Percentiles rank a stretch among this genome's conserved stretches.
Evolutionary conservation across 2,113 vertebrate genomes (phyloP).

Genomic region (Morone saxatilis): DNA sequence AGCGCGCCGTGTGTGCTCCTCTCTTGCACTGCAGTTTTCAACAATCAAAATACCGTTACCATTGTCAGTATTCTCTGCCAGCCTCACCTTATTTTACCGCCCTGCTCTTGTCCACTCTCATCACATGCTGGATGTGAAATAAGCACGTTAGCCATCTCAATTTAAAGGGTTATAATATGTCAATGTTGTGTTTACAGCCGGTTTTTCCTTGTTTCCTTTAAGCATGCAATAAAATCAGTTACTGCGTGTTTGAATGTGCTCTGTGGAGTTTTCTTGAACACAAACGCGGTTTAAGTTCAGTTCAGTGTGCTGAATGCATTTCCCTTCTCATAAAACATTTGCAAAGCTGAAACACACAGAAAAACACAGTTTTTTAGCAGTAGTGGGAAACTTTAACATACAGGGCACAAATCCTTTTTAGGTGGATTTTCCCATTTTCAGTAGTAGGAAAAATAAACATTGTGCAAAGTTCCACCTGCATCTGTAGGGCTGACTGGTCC

Average conservation of each 20-base stretch:
- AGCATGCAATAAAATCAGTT: background rate
- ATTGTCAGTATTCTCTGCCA: too few species aligned
- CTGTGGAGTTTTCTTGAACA: background rate
- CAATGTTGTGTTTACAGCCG: background rate
- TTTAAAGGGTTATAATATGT: background rate
- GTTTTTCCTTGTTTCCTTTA: background rate
- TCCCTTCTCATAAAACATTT: constrained; percentile 9
- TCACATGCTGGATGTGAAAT: background rate
- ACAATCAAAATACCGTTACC: too few species aligned
- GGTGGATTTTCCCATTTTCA: constrained; percentile 34
- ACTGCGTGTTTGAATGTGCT: background rate
- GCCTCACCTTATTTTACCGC: too few species aligned
- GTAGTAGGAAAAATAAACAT: constrained; percentile 60
- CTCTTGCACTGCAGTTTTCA: too few species aligned
- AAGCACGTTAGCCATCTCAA: background rate
- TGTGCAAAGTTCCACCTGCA: constrained; percentile 15
- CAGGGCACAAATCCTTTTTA: background rate
- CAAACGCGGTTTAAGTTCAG: background rate
- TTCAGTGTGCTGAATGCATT: background rate
- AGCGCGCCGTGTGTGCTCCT: too few species aligned
- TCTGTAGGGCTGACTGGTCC: constrained; percentile 2
- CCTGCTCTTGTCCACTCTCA: too few species aligned
- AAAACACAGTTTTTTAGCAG: background rate
- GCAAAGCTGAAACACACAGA: background rate
- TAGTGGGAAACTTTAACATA: background rate